Conservation (phyloP, 1,140 invertebrate genomes). For the Tenebrio molitor region DNA sequence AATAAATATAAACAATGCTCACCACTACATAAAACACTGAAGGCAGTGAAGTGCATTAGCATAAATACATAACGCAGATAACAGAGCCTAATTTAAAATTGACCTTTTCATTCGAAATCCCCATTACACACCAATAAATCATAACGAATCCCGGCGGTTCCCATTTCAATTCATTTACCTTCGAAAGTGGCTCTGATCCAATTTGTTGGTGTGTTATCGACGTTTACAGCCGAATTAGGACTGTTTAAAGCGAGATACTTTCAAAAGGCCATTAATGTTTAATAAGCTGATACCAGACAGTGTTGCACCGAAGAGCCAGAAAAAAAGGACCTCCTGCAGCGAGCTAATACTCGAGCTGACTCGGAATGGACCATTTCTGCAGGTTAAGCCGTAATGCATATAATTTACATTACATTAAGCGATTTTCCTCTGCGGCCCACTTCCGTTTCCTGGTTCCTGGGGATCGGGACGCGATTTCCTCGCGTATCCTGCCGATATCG, state of each 20-base stretch:
- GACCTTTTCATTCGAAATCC: slow-evolving; percentile 27
- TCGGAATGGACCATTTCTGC: slow-evolving; percentile 30
- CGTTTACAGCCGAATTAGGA: slow-evolving; percentile 9
- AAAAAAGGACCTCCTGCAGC: slow-evolving; percentile 10
- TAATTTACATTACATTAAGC: slow-evolving; percentile 49
- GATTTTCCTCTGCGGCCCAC: slow-evolving; percentile 31
- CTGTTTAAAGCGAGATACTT: slow-evolving; percentile 13
- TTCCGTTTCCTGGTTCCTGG: slow-evolving; percentile 40
- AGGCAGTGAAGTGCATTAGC: slow-evolving; percentile 14
- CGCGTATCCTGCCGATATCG: slow-evolving; percentile 20
- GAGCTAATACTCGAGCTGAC: slow-evolving; percentile 8
- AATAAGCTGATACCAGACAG: slow-evolving; percentile 3
- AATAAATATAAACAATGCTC: not conserved
- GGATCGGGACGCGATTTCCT: slow-evolving; percentile 42
- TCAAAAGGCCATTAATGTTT: slow-evolving; percentile 22
- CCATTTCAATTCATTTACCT: slow-evolving; percentile 38
- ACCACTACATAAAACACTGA: slow-evolving; percentile 6
- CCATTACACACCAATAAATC: slow-evolving; percentile 35
- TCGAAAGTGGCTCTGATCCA: slow-evolving; percentile 26
- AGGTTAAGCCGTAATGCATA: slow-evolving; percentile 40
- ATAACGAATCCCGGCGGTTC: slow-evolving; percentile 9
- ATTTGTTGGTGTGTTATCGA: slow-evolving; percentile 28
- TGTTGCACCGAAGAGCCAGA: not conserved
- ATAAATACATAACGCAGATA: slow-evolving; percentile 33
- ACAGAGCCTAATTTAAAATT: slow-evolving; percentile 35